phyloP scores from a whole-genome alignment of 2,888 invertebrate species.

The Drosophila borborema region DNA sequence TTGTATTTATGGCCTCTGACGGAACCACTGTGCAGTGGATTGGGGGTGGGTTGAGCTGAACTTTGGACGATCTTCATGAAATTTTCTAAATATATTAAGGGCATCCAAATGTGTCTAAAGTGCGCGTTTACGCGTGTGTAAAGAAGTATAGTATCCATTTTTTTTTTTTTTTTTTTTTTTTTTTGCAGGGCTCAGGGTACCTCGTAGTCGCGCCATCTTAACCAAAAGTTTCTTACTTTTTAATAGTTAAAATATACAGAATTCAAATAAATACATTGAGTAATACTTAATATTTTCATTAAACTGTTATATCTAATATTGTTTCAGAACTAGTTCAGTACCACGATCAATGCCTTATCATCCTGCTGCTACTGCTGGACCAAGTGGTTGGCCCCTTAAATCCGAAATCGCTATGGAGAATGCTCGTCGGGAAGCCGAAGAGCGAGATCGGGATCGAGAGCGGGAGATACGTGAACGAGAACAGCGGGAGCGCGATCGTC shows the following conservation, averaged over 20 bases:
- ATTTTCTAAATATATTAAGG: no score
- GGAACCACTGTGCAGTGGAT: no score
- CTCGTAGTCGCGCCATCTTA: no score
- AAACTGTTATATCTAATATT: not conserved
- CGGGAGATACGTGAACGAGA: conserved; percentile 85
- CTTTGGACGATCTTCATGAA: no score
- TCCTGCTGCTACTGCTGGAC: conserved; percentile 83
- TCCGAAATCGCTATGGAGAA: conserved; percentile 88
- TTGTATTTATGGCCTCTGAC: no score
- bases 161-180: no score
- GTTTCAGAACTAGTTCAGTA: conserved; percentile 81
- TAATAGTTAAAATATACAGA: not conserved
- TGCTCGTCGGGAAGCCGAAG: conserved; percentile 88
- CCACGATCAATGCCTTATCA: conserved; percentile 88
- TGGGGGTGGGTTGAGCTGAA: no score
- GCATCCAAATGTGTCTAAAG: no score
- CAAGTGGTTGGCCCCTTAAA: conserved; percentile 88
- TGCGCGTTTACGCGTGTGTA: no score
- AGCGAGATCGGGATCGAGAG: conserved; percentile 84
- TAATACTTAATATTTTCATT: not conserved
- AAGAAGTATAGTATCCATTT: no score
- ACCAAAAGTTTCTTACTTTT: no score
- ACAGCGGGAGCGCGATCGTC: conserved; percentile 85
- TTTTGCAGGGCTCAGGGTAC: no score
- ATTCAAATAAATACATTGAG: not conserved